Percentiles rank a stretch among this genome's conserved stretches.
These are phyloP conservation scores for Augochlora pura DNA, from an alignment of 1,140 invertebrate genomes.

Conservation along the genomic window DNA sequence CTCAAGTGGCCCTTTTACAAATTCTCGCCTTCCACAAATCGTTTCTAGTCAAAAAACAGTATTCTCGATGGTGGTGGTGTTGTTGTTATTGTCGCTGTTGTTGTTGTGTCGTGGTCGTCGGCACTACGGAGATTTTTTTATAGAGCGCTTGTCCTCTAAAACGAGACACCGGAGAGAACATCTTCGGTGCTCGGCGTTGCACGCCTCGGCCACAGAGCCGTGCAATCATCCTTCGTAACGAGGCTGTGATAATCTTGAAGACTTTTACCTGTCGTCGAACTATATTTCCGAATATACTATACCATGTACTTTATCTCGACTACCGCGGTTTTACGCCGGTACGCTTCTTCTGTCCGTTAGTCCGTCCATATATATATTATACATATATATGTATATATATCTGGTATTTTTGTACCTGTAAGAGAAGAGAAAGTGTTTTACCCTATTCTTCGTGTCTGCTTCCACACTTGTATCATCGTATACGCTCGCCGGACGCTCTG, in stretches of 20 bases:
- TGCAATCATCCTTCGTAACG: slow-evolving; percentile 48
- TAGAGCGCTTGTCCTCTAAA: slow-evolving; percentile 13
- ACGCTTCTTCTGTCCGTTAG: slow-evolving; percentile 18
- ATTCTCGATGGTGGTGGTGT: slow-evolving; percentile 41
- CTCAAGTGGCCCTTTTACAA: too few relatives aligned
- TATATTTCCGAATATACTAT: slow-evolving; percentile 2
- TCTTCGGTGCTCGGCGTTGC: background rate
- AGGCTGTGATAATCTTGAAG: slow-evolving; percentile 63
- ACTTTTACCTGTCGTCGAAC: slow-evolving; percentile 51
- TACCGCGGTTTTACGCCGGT: background rate
- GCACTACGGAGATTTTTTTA: slow-evolving; percentile 29
- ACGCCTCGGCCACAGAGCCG: slow-evolving; percentile 18
- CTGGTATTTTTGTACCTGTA: background rate
- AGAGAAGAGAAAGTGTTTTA: background rate
- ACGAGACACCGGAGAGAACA: slow-evolving; percentile 11
- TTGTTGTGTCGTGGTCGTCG: background rate
- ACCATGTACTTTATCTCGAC: slow-evolving; percentile 6
- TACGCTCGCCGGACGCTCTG: background rate
- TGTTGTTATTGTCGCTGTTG: too few relatives aligned
- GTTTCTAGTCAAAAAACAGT: slow-evolving; percentile 64
- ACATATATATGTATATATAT: slow-evolving; percentile 20
- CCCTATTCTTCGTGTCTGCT: background rate
- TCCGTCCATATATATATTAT: slow-evolving; percentile 37
- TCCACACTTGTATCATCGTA: background rate
- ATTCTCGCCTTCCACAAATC: slow-evolving; percentile 13